phyloP scores from a whole-genome alignment of 2,113 vertebrate species.

The Oryzias melastigma region DNA sequence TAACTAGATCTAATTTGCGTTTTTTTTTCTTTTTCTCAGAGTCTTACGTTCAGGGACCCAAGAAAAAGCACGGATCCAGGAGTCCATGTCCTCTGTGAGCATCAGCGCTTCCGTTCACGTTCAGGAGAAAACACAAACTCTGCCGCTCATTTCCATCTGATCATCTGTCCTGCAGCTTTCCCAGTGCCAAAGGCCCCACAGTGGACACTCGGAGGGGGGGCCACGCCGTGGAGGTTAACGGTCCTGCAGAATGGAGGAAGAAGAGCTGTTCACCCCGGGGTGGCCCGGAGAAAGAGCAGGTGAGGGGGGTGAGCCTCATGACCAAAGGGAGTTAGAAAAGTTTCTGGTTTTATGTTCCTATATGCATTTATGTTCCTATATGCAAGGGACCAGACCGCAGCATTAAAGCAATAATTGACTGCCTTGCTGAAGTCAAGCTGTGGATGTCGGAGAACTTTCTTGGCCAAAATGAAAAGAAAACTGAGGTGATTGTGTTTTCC shows the following conservation, averaged over 20 bases:
- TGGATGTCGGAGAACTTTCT: too few species aligned
- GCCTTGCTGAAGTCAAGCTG: too few species aligned
- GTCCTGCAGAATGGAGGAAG: slow-evolving; percentile 83
- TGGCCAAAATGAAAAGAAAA: too few species aligned
- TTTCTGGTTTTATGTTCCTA: too few species aligned
- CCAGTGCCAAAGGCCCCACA: slow-evolving; percentile 75
- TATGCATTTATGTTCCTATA: too few species aligned
- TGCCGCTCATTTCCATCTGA: neutral
- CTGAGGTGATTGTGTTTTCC: too few species aligned
- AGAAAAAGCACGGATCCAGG: slow-evolving; percentile 85
- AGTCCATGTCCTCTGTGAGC: slow-evolving; percentile 81
- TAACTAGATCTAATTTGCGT: neutral
- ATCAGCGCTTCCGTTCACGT: neutral
- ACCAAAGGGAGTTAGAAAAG: too few species aligned
- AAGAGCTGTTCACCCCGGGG: slow-evolving; percentile 71
- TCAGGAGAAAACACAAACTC: neutral
- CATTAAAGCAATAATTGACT: too few species aligned
- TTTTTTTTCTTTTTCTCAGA: slow-evolving; percentile 47
- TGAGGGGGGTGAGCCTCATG: slow-evolving; percentile 24
- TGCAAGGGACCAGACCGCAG: too few species aligned
- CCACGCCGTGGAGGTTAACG: slow-evolving; percentile 78
- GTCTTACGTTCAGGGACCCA: slow-evolving; percentile 80
- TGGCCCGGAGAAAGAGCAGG: slow-evolving; percentile 82
- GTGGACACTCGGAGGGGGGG: slow-evolving; percentile 74
- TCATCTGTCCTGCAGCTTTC: slow-evolving; percentile 13